Evolutionary conservation across 2,888 invertebrate species (phyloP), one percentile per base, ranked within the genome.

Genomic region (Trichopria drosophilae): DNA sequence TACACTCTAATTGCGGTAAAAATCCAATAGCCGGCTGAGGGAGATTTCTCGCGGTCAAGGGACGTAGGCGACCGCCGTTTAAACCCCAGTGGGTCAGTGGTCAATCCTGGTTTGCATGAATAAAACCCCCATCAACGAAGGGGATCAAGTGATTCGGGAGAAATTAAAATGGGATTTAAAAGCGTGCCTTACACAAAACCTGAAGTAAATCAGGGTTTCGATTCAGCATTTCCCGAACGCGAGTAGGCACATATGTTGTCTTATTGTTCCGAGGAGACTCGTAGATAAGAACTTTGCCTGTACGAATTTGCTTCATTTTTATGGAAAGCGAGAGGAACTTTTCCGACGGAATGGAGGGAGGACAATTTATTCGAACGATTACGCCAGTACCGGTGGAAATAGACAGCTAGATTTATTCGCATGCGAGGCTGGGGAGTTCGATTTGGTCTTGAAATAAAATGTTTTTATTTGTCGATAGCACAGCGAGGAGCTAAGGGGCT

Each of bases 21-120:
- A n/a, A n/a, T n/a, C n/a, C n/a, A n/a, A n/a, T n/a, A n/a, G n/a
- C n/a, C n/a, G n/a, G n/a, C n/a, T n/a, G n/a, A n/a, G n/a, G n/a
- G n/a, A n/a, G n/a, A n/a, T n/a, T n/a, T n/a, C n/a, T n/a, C n/a
- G n/a, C n/a, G n/a, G n/a, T n/a, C n/a, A n/a, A n/a, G n/a, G n/a
- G n/a, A n/a, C n/a, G n/a, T n/a, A n/a, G n/a, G n/a, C n/a, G n/a
- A n/a, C n/a, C n/a, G n/a, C n/a, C n/a, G n/a, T 43, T 51, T 37
- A 55, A 62, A 57, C 58, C 63, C 67, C 55, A 66, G 55, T 68
- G 66, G 68, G 68, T 68, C 68, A 68, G 52, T 63, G 65, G 64
- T 59, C 61, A 64, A 65, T 50, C 67, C 63, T 46, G n/a, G n/a
- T 62, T 61, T 61, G 59, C 61, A 61, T 58, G 58, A 58, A 55